Conservation (phyloP, 2,888 invertebrate genomes). For the Morpho helenor region DNA sequence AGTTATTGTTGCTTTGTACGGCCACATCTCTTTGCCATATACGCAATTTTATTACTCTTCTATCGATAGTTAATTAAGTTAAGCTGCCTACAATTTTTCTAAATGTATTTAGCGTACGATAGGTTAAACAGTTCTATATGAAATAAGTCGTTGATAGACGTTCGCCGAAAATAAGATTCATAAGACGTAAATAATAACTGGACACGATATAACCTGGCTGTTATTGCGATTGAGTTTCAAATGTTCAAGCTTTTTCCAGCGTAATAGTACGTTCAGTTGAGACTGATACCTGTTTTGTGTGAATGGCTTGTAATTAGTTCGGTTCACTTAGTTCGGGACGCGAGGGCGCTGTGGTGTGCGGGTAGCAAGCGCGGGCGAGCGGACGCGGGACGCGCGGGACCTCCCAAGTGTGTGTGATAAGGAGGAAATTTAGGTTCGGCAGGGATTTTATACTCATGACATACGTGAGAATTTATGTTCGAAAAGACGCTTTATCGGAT, state of each 20-base stretch:
- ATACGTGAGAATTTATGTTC: conserved; percentile 55
- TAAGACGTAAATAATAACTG: conserved; percentile 3
- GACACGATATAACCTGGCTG: neutral
- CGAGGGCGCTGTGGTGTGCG: conserved; percentile 41
- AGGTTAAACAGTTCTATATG: conserved; percentile 44
- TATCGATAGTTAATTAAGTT: conserved; percentile 59
- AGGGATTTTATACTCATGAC: conserved; percentile 59
- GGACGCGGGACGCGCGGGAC: conserved; percentile 17
- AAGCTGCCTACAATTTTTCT: conserved; percentile 56
- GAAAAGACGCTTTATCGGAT: conserved; percentile 62
- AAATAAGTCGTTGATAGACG: conserved; percentile 22
- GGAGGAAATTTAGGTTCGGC: conserved; percentile 74
- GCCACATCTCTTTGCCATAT: conserved; percentile 34
- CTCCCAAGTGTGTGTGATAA: conserved; percentile 52
- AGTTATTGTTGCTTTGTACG: conserved; percentile 1
- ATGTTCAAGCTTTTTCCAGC: conserved; percentile 21
- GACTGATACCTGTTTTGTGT: conserved; percentile 43
- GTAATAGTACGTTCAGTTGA: conserved; percentile 35
- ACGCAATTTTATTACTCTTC: conserved; percentile 48
- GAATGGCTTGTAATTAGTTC: conserved; percentile 40
- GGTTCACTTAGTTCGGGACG: conserved; percentile 41
- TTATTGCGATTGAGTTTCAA: conserved; percentile 14
- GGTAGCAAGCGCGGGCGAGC: conserved; percentile 29
- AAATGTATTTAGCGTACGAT: conserved; percentile 60
- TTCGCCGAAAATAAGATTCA: conserved; percentile 10